Evolutionary conservation across 2,888 invertebrate genomes (phyloP).

Genomic region (Microctonus aethiopoides): DNA sequence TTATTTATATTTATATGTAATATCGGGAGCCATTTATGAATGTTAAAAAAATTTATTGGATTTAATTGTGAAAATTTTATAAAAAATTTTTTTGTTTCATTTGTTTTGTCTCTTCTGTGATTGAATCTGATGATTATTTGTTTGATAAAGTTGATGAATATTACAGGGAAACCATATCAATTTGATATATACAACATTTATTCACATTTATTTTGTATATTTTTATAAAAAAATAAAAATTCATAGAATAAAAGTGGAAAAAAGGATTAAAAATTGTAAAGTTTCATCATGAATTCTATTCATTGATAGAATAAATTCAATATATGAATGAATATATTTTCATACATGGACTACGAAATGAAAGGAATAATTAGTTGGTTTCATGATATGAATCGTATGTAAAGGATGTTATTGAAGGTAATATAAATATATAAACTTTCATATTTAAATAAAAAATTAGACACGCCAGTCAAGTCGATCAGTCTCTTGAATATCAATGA

Average conservation of each 20-base stretch:
- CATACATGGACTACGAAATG: background rate
- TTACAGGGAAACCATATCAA: no score
- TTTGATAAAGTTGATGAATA: no score
- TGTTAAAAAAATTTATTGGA: no score
- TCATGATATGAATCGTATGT: no score
- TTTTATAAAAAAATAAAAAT: background rate
- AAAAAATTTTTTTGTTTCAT: no score
- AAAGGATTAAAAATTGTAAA: background rate
- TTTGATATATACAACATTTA: no score
- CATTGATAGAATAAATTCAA: background rate
- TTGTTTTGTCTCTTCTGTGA: no score
- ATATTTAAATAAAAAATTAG: background rate
- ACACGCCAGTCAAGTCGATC: slow-evolving; percentile 49
- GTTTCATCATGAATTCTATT: background rate
- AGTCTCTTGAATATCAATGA: slow-evolving; percentile 53
- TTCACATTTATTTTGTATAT: background rate
- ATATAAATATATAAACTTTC: background rate
- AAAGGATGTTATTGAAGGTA: no score
- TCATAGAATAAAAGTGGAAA: background rate
- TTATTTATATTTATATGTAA: no score
- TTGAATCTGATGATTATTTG: no score
- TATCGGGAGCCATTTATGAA: no score
- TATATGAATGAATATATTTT: background rate
- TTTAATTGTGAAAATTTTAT: no score
- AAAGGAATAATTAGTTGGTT: background rate